Evolutionary conservation across 2,113 vertebrate species (phyloP).

Genomic region (Vidua macroura): DNA sequence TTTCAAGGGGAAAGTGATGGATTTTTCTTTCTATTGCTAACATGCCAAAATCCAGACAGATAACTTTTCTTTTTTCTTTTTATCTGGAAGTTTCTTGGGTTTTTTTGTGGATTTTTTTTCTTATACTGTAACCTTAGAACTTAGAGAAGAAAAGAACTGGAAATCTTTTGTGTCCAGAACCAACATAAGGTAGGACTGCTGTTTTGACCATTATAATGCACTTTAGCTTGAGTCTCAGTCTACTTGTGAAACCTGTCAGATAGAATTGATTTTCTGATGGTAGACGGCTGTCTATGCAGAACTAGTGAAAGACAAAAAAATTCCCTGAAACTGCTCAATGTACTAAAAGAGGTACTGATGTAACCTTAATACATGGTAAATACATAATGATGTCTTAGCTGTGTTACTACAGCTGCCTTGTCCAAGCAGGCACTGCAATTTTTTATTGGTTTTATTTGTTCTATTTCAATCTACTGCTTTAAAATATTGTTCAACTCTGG

Average conservation of each 20-base stretch:
- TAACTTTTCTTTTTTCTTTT: neutral
- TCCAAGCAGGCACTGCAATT: accelerated
- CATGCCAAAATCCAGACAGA: neutral
- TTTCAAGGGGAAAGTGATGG: neutral
- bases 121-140: neutral
- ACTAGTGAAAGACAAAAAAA: neutral
- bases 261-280: neutral
- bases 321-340: neutral
- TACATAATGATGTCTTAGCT: neutral
- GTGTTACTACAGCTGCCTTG: neutral
- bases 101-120: neutral
- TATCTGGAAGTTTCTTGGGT: neutral
- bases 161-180: neutral
- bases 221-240: neutral
- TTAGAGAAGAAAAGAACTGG: neutral
- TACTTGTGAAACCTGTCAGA: neutral
- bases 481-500: neutral
- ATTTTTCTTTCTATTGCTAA: neutral
- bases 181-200: neutral
- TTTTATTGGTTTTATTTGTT: neutral
- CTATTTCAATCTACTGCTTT: neutral
- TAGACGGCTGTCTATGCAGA: neutral
- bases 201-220: neutral
- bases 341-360: neutral
- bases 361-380: neutral